Evolutionary conservation across 1,140 invertebrate species (phyloP).

Genomic region (Trichonephila inaurata): DNA sequence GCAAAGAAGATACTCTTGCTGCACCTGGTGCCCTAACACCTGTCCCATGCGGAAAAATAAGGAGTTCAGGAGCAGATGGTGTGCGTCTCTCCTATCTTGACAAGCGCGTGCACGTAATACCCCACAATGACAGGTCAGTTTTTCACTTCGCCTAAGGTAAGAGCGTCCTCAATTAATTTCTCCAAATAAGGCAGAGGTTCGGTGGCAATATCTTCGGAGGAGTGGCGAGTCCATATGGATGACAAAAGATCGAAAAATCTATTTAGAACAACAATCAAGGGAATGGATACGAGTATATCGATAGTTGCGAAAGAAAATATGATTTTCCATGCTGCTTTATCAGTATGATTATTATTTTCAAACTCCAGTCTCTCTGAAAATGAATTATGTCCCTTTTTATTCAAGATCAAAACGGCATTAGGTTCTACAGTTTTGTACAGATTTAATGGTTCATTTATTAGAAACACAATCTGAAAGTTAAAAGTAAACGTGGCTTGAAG

Average conservation of each 20-base stretch:
- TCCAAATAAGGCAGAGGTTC: not conserved
- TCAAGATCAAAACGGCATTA: too few relatives aligned
- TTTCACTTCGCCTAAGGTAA: not conserved
- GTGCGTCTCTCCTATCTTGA: not conserved
- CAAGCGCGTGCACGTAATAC: not conserved
- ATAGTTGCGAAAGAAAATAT: not conserved
- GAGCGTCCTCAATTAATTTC: not conserved
- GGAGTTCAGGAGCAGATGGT: constrained; percentile 34
- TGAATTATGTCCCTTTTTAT: too few relatives aligned
- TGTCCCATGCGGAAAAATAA: constrained; percentile 18
- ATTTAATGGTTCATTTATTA: too few relatives aligned
- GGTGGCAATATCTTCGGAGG: not conserved
- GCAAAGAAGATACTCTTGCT: not conserved
- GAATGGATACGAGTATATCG: not conserved
- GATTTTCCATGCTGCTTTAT: not conserved
- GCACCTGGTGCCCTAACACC: constrained; percentile 47
- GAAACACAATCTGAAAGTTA: too few relatives aligned
- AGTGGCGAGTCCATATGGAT: not conserved
- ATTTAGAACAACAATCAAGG: not conserved
- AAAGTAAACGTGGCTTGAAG: too few relatives aligned
- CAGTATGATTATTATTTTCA: not conserved
- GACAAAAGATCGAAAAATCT: not conserved
- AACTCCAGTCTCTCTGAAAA: not conserved
- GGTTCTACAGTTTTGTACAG: too few relatives aligned
- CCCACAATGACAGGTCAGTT: not conserved